Base-by-base conservation (phyloP, 2,797 vertebrate genomes). In the Liasis olivaceus region DNA sequence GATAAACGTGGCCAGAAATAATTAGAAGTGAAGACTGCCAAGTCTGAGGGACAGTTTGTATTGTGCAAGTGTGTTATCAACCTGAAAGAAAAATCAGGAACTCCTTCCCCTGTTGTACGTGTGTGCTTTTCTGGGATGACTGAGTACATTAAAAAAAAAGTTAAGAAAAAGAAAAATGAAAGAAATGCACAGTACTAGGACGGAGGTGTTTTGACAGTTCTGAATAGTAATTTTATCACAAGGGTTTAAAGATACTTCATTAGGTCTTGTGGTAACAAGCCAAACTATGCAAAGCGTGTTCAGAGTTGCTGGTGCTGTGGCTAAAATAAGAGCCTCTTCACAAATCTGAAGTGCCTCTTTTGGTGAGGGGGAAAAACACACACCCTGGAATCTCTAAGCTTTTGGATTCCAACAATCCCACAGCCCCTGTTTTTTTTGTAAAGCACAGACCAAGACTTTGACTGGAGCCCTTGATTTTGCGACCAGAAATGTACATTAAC, bases 211-310 rank as follows among this genome's bases (percentile, higher is more conserved):
- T 60, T 87, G 85, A 77, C 47, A 90, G 77, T 93, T 90, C 85
- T 56, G 89, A 88, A 93, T 51, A 66, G 54, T 28, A 85, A 31
- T 84, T 91, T 91, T 91, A 93, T 88, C 51, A 88, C 62, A 84
- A 60, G 90, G 72, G 58, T 91, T 88, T 91, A 60, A 93, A 93
- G 88, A 91, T 47, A 54, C 51, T 84, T 84, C 58, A 63, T 84
- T 85, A 51, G 64, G 92, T 88, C 89, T 91, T 93, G 92, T 89
- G 54, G 54, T 85, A 89, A 93, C 92, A 93, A 85, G 77, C 72
- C 87, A 91, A 91, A 91, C n/a, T 93, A 93, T 91, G 87, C 60
- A 47, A 88, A 85, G 77, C 90, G 20, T 91, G 92, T 89, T 85
- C 22, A 66, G 62, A 91, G 54, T 63, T 59, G 72, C 66, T 91